Conservation (phyloP, 2,888 invertebrate genomes). For the Watsonalla binaria region DNA sequence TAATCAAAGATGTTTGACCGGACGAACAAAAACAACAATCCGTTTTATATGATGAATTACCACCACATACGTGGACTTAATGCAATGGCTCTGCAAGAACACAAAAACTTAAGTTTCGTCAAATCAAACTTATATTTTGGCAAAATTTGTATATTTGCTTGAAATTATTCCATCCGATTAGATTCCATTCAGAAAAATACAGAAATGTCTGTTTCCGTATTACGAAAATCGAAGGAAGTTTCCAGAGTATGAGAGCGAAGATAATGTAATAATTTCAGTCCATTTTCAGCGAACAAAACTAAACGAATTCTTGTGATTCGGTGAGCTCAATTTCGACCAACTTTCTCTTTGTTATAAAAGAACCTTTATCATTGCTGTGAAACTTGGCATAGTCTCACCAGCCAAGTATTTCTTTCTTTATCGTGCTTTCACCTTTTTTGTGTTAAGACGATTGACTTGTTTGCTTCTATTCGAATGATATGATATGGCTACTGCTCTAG, state of each 20-base stretch:
- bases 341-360: conserved; percentile 30
- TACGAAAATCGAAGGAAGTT: too few species aligned
- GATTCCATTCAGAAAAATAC: too few species aligned
- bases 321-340: conserved; percentile 20
- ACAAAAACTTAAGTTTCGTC: neutral
- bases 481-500: conserved; percentile 8
- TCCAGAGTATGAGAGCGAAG: neutral
- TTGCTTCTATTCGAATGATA: conserved; percentile 9
- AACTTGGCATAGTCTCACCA: conserved; percentile 16
- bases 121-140: too few species aligned
- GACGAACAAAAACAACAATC: too few species aligned
- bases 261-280: neutral
- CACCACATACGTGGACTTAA: neutral
- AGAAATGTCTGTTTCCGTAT: too few species aligned
- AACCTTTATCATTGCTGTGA: conserved; percentile 16
- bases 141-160: too few species aligned
- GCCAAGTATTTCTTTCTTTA: conserved; percentile 19
- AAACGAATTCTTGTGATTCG: conserved; percentile 8
- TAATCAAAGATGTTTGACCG: neutral
- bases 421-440: conserved; percentile 37
- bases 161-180: too few species aligned
- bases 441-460: neutral
- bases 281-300: neutral
- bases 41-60: too few species aligned
- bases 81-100: neutral